These are phyloP conservation scores for pig (Sus scrofa) DNA, from an alignment of 2,113 vertebrate species.

Conservation along the genomic window T2T-Sscrofa CM000826.6:138274001-138274500, in stretches of 20 bases:
- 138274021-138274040: rapidly evolving
- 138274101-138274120: background rate
- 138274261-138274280: background rate
- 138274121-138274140: background rate
- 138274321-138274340: too few relatives aligned
- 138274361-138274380: too few relatives aligned
- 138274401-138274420: background rate
- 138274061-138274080: background rate
- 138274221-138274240: background rate
- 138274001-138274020: background rate
- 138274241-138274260: background rate
- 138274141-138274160: background rate
- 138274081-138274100: background rate
- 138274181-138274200: background rate
- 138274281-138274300: too few relatives aligned
- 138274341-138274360: too few relatives aligned
- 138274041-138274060: background rate
- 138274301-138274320: too few relatives aligned
- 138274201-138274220: background rate
- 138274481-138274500: background rate
- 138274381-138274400: background rate
- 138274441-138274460: background rate
- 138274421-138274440: background rate
- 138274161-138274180: background rate
- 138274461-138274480: background rate